Base-by-base conservation (phyloP, 2,797 vertebrate genomes). In the Eulemur albifrons region DNA sequence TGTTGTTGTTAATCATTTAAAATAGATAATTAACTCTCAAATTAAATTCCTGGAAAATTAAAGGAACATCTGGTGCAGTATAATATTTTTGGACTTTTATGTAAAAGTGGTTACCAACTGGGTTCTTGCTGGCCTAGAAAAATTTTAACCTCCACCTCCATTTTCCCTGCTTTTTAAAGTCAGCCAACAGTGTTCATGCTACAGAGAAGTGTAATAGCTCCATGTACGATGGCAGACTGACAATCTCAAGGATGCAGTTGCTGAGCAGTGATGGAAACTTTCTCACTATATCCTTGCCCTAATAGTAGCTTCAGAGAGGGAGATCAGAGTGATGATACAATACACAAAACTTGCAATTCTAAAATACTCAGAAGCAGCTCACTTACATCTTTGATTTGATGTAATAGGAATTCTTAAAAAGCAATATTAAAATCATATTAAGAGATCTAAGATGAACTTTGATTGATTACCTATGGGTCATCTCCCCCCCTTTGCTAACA, bases 1-100 rank as follows among this genome's bases (percentile, higher is more conserved):
- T 63, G 12, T 50, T 63, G 21, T 76, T 93, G 52, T 81, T 85
- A 92, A 95, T 96, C 87, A 40, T 48, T 97, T 96, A 92, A 96
- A 96, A 96, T 93, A 93, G 76, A 40, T 94, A 94, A 94, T 97
- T 97, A 89, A 84, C 87, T 96, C 85, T 96, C 92, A 81, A 20
- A 95, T 96, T 90, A 96, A 96, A 94, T 95, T 83, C 76, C 52
- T 87, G 75, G 81, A 86, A 97, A 97, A 94, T 69, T 93, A 93
- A 96, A 89, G 72, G 84, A 97, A 75, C 83, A 97, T 97, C 95
- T 98, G 87, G 65, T 76, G 79, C 89, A 94, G 65, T 72, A 4
- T 48, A 90, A 84, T 95, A 75, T 89, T 96, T 94, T 95, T 65
- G 69, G 27, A 77, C 38, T 50, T 92, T 93, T 89, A 83, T 87